phyloP scores from a whole-genome alignment of 2,113 vertebrate species.

The Lipotes vexillifer region DNA sequence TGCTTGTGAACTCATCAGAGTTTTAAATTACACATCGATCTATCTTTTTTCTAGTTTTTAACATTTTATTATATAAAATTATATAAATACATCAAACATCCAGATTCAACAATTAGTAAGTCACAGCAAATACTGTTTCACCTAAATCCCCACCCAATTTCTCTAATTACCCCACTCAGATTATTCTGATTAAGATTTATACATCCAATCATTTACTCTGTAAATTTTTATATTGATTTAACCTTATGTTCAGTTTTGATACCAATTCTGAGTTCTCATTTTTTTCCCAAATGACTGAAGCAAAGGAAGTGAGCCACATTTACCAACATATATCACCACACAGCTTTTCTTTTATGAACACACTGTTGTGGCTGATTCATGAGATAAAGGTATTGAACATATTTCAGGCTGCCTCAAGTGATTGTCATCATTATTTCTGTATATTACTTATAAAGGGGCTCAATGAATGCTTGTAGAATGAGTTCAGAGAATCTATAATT shows the following conservation, averaged over 20 bases:
- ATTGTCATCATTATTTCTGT: background rate
- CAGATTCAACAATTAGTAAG: background rate
- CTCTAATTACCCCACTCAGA: background rate
- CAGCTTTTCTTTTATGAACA: background rate
- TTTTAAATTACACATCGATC: conserved; percentile 51
- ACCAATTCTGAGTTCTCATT: background rate
- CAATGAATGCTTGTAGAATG: background rate
- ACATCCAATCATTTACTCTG: background rate
- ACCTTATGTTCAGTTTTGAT: background rate
- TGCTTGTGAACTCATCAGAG: background rate
- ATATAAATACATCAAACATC: background rate
- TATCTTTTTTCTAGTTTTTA: background rate
- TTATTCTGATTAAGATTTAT: background rate
- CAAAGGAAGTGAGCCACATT: background rate
- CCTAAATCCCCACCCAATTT: background rate
- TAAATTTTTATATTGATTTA: background rate
- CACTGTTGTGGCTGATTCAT: background rate
- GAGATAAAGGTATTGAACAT: background rate
- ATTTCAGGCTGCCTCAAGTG: background rate
- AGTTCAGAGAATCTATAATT: background rate
- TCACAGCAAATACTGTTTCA: background rate
- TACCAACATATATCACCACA: background rate
- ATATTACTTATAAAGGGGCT: background rate
- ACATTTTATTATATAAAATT: background rate
- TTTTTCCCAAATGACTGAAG: background rate